Percentiles rank a stretch among this genome's conserved stretches.
These are phyloP conservation scores for Palythoa caribaeorum DNA, from an alignment of 92 coral and sea anemone species.

Conservation along the genomic window DNA sequence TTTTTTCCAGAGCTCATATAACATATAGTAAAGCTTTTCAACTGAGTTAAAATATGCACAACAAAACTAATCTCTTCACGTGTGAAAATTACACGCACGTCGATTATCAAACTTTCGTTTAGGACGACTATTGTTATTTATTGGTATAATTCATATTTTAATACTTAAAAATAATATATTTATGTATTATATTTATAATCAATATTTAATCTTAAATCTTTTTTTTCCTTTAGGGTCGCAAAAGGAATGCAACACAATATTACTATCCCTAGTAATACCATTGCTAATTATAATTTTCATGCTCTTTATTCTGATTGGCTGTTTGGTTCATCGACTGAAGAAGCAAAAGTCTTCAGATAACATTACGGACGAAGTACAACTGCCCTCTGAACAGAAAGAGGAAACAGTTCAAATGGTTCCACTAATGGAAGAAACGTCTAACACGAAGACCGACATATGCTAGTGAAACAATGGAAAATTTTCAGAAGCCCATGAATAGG, in stretches of 20 bases:
- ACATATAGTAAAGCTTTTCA: no score
- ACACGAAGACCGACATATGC: not conserved
- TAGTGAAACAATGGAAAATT: not conserved
- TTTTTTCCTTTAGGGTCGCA: not conserved
- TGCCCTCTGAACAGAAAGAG: not conserved
- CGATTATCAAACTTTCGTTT: no score
- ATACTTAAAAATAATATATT: no score
- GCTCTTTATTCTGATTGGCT: conserved; percentile 17
- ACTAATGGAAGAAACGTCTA: conserved; percentile 5
- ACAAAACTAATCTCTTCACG: no score
- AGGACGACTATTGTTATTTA: no score
- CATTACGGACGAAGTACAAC: not conserved
- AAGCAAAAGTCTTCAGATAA: not conserved
- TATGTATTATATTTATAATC: no score
- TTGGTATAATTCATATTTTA: no score
- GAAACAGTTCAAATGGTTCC: not conserved
- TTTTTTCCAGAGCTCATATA: no score
- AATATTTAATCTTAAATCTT: not conserved
- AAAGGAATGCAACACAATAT: not conserved
- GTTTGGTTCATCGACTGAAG: not conserved
- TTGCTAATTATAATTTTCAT: not conserved
- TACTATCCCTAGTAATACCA: not conserved
- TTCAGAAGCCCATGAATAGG: no score
- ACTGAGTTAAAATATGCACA: no score
- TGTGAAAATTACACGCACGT: no score